Percentiles rank a stretch among this genome's conserved stretches.
Conservation (phyloP, 1,140 invertebrate species). For the Hylyphantes graminicola region DNA sequence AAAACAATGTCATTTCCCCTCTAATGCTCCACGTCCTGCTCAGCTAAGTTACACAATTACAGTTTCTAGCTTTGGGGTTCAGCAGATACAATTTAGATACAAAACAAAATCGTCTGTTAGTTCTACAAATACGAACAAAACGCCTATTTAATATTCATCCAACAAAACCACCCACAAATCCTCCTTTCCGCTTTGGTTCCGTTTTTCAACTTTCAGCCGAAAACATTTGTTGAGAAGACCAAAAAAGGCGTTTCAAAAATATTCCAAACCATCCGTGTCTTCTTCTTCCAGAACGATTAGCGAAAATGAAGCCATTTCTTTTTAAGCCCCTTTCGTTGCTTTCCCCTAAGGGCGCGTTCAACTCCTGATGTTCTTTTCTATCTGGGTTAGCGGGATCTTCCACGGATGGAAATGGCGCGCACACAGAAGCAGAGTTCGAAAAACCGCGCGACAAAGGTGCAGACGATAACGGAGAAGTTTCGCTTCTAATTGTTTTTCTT, state of each 20-base stretch:
- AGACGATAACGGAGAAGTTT: constrained; percentile 2
- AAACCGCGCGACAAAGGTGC: background rate
- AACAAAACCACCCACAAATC: background rate
- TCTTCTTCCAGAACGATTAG: constrained; percentile 17
- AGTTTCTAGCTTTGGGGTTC: too few relatives aligned
- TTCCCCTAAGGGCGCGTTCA: constrained; percentile 18
- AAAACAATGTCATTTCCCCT: too few relatives aligned
- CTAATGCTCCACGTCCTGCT: too few relatives aligned
- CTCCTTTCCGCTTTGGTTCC: background rate
- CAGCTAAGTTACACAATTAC: too few relatives aligned
- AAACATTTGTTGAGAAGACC: background rate
- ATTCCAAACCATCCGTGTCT: constrained; percentile 19
- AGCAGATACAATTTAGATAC: too few relatives aligned
- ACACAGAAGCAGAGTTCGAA: constrained; percentile 10
- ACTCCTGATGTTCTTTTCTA: constrained; percentile 19
- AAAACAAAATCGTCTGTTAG: too few relatives aligned
- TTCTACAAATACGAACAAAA: too few relatives aligned
- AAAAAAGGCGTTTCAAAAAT: constrained; percentile 2
- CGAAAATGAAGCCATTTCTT: constrained; percentile 10
- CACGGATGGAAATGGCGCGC: constrained; percentile 19
- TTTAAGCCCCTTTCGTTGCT: constrained; percentile 1
- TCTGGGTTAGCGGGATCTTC: constrained; percentile 31
- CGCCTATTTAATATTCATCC: too few relatives aligned
- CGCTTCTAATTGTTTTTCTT: background rate
- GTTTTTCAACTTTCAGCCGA: background rate